Percentiles rank a stretch among this genome's conserved stretches.
phyloP scores from a whole-genome alignment of 2,888 invertebrate genomes.

The Augiades crinisus region DNA sequence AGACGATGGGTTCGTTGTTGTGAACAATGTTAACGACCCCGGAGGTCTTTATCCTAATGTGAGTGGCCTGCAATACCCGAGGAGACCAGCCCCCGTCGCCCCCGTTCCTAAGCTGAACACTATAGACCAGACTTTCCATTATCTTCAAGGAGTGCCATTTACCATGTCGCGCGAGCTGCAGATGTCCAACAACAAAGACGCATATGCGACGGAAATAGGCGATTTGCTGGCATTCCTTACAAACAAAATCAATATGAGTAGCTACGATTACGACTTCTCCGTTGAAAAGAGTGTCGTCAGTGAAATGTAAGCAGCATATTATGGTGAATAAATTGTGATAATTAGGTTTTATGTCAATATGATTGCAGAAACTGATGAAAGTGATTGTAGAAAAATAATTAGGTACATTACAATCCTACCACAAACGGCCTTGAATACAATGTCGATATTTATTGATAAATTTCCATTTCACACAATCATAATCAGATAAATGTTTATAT shows the following conservation, averaged over 20 bases:
- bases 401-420: too few relatives aligned
- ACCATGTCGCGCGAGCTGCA: conserved; percentile 70
- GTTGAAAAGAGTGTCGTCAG: conserved; percentile 79
- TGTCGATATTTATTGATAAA: too few relatives aligned
- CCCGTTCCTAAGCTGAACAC: conserved; percentile 41
- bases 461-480: too few relatives aligned
- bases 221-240: conserved; percentile 77
- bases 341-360: too few relatives aligned
- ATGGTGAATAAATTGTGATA: too few relatives aligned
- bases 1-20: conserved; percentile 67
- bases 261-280: conserved; percentile 76
- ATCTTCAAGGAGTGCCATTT: conserved; percentile 81
- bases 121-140: conserved; percentile 63
- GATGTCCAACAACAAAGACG: conserved; percentile 68
- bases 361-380: too few relatives aligned
- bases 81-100: conserved; percentile 57
- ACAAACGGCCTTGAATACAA: too few relatives aligned
- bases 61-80: conserved; percentile 47
- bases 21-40: conserved; percentile 49
- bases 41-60: conserved; percentile 61
- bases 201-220: conserved; percentile 69
- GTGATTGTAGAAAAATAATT: too few relatives aligned
- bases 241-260: conserved; percentile 62
- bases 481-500: too few relatives aligned
- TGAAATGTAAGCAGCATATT: conserved; percentile 40